Evolutionary conservation across 30 jellyfish, hydroid and myxozoan genomes (phyloP).

Genomic region (Hydra vulgaris): DNA sequence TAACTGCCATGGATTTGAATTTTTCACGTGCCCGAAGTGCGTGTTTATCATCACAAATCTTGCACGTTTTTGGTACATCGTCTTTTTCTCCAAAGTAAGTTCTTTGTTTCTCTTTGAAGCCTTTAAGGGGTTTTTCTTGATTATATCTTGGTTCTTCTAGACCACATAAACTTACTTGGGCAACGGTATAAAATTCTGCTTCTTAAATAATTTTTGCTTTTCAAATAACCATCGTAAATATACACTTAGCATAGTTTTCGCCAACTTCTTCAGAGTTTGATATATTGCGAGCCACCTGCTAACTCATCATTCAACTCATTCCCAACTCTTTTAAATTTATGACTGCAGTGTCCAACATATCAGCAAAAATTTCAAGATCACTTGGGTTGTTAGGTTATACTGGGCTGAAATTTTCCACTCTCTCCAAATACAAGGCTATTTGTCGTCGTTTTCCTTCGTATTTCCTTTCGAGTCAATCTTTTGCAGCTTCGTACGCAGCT

Average conservation of each 20-base stretch:
- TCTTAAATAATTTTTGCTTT: too few relatives aligned
- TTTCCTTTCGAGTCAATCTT: neutral
- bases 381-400: neutral
- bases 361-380: neutral
- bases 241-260: neutral
- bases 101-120: too few relatives aligned
- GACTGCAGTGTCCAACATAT: conserved; percentile 1
- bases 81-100: neutral
- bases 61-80: neutral
- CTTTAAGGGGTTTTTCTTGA: too few relatives aligned
- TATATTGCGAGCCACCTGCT: neutral
- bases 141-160: too few relatives aligned
- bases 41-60: neutral
- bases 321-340: neutral
- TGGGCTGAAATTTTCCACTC: neutral
- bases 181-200: too few relatives aligned
- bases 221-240: neutral
- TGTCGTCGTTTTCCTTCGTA: neutral
- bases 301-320: neutral
- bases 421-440: neutral
- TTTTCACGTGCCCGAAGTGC: neutral
- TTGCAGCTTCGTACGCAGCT: neutral
- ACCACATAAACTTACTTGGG: too few relatives aligned
- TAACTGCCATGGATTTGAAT: neutral
- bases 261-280: too few relatives aligned